Percentiles rank a stretch among this genome's conserved stretches.
Evolutionary conservation across 2,113 vertebrate genomes (phyloP).

Genomic region (Chionomys nivalis): DNA sequence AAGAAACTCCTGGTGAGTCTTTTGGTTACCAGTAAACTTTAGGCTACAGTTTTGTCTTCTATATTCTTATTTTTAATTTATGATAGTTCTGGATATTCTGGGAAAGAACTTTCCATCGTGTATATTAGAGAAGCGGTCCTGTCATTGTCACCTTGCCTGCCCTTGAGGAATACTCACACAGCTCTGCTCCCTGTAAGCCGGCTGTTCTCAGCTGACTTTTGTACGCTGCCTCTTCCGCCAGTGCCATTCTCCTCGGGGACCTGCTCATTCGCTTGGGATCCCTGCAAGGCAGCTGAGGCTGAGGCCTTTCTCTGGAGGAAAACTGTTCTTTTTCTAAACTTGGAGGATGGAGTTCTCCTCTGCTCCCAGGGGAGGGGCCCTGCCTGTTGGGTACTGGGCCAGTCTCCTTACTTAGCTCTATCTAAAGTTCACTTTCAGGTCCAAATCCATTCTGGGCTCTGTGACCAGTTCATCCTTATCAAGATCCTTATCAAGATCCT

Average conservation of each 20-base stretch:
- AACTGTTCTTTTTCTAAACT: not conserved
- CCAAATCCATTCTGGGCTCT: not conserved
- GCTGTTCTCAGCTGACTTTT: not conserved
- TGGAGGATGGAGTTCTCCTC: not conserved
- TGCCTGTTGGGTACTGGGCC: not conserved
- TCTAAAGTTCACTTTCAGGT: not conserved
- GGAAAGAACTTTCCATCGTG: not conserved
- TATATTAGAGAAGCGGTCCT: not conserved
- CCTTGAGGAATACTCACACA: not conserved
- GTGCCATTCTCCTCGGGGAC: not conserved
- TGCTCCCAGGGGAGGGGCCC: not conserved
- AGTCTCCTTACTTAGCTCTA: not conserved
- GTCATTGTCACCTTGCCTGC: not conserved
- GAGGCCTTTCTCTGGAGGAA: not conserved
- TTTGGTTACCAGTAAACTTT: slow-evolving; percentile 1
- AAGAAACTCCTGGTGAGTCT: not conserved
- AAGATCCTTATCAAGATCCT: not conserved
- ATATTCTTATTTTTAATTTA: not conserved
- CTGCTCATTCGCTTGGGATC: not conserved
- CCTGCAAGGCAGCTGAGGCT: not conserved
- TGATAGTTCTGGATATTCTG: slow-evolving; percentile 27
- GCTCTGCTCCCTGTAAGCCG: not conserved
- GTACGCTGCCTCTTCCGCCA: not conserved
- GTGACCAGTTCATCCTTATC: not conserved
- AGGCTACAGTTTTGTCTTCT: not conserved